Percentiles rank a stretch among this genome's conserved stretches.
phyloP scores from a whole-genome alignment of 2,797 vertebrate species.

The Helarctos malayanus region DNA sequence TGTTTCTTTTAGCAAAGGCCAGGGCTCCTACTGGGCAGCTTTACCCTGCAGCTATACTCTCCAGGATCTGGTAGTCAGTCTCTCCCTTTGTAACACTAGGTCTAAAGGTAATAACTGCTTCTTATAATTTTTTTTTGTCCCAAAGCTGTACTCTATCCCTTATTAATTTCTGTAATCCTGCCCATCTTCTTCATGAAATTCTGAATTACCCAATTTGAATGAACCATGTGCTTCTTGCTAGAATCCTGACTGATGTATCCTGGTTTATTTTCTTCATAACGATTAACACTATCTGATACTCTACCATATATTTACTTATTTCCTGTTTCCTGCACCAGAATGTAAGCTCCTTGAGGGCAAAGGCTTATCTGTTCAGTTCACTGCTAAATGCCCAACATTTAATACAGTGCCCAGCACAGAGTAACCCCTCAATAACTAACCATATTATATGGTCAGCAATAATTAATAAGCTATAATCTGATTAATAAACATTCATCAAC shows the following conservation, averaged over 20 bases:
- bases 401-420: neutral
- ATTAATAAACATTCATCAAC: conserved; percentile 18
- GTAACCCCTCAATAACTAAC: conserved; percentile 16
- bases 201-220: neutral
- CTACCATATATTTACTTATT: neutral
- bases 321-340: neutral
- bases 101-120: neutral
- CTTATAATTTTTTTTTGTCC: neutral
- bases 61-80: neutral
- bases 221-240: conserved; percentile 11
- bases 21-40: neutral
- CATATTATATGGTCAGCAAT: conserved; percentile 16
- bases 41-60: neutral
- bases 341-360: conserved; percentile 24
- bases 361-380: neutral
- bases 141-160: neutral
- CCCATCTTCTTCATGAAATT: neutral
- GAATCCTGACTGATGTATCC: neutral
- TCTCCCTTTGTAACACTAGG: neutral
- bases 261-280: conserved; percentile 1
- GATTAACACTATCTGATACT: neutral
- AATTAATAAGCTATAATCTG: conserved; percentile 17
- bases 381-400: neutral
- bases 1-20: conserved; percentile 1
- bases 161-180: conserved; percentile 18